Base-by-base conservation (phyloP, 2,888 invertebrate genomes). In the Cephus sareptanus region DNA sequence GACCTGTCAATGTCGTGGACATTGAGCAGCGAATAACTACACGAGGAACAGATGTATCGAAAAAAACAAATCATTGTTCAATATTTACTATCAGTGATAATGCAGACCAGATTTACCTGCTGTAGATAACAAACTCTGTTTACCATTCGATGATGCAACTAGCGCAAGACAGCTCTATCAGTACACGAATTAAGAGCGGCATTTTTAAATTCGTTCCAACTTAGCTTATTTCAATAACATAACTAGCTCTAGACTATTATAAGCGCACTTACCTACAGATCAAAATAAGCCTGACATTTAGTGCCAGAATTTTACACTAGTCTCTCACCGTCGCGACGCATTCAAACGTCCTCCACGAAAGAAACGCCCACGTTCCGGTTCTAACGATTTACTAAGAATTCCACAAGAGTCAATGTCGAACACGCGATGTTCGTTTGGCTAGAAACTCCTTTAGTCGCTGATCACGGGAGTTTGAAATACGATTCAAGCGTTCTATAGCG, bases 121-220 rank as follows among this genome's bases (percentile, higher is more conserved):
- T 33, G 70, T 30, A 31, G 33, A 70, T 33, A 33, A 31, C 12
- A 12, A 70, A 3, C 11, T 13, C 71, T 71, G 56, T 76, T 75
- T 76, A 73, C 73, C 68, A 40, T 73, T 31, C 68, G n/a, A 33
- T 81, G 79, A 82, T 82, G 81, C 77, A 85, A 87, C 83, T 84
- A 81, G 40, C 15, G 15, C 15, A 15, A 15, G 15, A 4, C 15
- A 4, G 15, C 15, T 81, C 79, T 83, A 85, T 85, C 84, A 81
- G 84, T 85, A 87, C 79, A 80, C 77, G 34, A 31, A 30, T 23
- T 12, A 30, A 70, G 70, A 12, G 30, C 70, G 70, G 33, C 11
- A 40, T 40, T 40, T 40, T 40, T 40, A 15, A 40, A 40, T 40
- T 40, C 15, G 4, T 40, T 40, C 6, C 4, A 6, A 40, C 40